Conservation (phyloP, 35 echinoderm and acorn worm genomes). For the Lytechinus pictus region DNA sequence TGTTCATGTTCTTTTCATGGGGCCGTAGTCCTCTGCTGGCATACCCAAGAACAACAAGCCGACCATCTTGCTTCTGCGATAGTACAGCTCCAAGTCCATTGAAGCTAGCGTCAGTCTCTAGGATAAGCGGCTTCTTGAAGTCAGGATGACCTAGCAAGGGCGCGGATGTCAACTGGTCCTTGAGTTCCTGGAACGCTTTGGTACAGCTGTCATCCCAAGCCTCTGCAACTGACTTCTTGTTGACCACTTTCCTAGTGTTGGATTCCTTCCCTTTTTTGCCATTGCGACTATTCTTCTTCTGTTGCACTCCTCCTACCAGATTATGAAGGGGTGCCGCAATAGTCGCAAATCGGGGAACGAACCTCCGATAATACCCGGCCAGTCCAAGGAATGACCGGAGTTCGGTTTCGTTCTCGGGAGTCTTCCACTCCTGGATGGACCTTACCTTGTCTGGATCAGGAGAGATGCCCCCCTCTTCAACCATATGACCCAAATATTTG, state of each 20-base stretch:
- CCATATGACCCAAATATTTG: constrained; percentile 59
- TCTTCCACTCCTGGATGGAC: constrained; percentile 55
- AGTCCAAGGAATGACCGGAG: constrained; percentile 66
- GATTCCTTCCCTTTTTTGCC: background rate
- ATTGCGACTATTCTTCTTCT: constrained; percentile 41
- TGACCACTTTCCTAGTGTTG: too few species aligned
- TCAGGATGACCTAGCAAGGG: too few species aligned
- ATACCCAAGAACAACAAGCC: constrained; percentile 50
- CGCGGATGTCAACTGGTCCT: too few species aligned
- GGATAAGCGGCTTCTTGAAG: too few species aligned
- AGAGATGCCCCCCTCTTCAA: constrained; percentile 35
- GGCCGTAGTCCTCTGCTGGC: constrained; percentile 52
- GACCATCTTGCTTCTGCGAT: constrained; percentile 59
- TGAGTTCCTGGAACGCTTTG: constrained; percentile 58
- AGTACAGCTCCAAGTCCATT: constrained; percentile 76
- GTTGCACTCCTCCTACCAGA: constrained; percentile 16
- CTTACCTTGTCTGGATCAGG: constrained; percentile 69
- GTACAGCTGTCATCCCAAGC: constrained; percentile 52
- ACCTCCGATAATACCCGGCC: too few species aligned
- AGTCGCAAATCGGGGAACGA: constrained; percentile 56
- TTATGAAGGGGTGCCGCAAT: constrained; percentile 67
- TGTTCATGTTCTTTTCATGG: constrained; percentile 77
- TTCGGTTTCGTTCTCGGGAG: constrained; percentile 32
- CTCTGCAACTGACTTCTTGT: background rate
- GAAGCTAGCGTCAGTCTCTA: too few species aligned